Evolutionary conservation across 2,113 vertebrate genomes (phyloP), one percentile per base, ranked within the genome.

Genomic region (Prietella phreatophila): DNA sequence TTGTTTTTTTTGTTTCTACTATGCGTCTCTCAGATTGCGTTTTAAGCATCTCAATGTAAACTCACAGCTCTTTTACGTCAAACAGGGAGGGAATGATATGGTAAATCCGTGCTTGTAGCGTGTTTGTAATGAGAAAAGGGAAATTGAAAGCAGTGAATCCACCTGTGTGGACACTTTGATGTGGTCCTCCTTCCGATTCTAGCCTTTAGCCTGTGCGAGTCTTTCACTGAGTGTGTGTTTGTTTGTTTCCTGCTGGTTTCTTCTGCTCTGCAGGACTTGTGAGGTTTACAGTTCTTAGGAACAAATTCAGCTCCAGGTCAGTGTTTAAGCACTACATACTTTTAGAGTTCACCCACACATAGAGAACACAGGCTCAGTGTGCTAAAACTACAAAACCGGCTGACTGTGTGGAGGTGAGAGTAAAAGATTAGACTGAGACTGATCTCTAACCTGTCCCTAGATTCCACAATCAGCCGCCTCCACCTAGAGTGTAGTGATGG

Each of bases 141-240:
- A 83, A 76, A 86, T 89, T 67, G 60, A 69, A 55, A 53, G 63
- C 65, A 86, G 33, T 69, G 69, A 25, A 39, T 42, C 47, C 50
- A 56, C 71, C 60, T 69, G 69, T 84, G 56, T 19, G 42, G 55
- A 60, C 20, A 69, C 73, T 90, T 86, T 88, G 69, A 88, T 84
- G 71, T 86, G 2, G 50, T 30, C 84, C 58, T 56, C 81, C 76
- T 76, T 53, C 73, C 5, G 87, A 36, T 61, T 86, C 30, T 84
- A 63, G 27, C 53, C 84, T 88, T 88, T 73, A 61, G 78, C 56
- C 60, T 58, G 79, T 50, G 42, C 6, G 3, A 42, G 20, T 22
- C 20, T 75, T 78, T 50, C 14, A 61, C 53, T 83, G 17, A 60
- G 79, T 27, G 14, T 86, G 50, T 88, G 65, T 82, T 67, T 88